Evolutionary conservation across 35 echinoderm and acorn worm species (phyloP), one percentile per base, ranked within the genome.

Genomic region (Heliocidaris erythrogramma): DNA sequence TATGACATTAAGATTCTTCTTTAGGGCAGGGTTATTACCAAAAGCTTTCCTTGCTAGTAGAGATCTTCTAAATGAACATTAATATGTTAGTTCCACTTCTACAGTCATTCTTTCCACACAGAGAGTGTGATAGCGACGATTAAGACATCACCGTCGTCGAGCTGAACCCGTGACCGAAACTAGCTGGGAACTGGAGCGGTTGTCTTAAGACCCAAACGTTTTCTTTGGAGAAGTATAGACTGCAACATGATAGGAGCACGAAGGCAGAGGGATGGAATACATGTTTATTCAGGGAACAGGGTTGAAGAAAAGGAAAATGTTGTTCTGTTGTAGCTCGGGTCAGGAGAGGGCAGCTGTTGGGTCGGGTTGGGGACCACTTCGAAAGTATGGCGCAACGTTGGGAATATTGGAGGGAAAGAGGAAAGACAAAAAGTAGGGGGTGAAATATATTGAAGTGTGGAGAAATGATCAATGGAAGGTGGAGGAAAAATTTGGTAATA

Each of bases 161-260:
- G 65, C 65, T 9, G 7, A 71, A 71, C 18, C 65, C 21, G 1
- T 27, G 65, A 78, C 65, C 65, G 65, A 78, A 78, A 78, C 65
- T 78, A 78, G 27, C 65, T 78, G 65, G 65, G 65, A 78, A n/a
- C 65, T n/a, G 27, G 27, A 78, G 65, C 17, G 27, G 65, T 78
- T 78, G 65, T 78, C 65, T 78, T 78, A 78, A 78, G 65, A 78
- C 65, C 50, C 29, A 30, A 92, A 35, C 9, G 18, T 92, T 92
- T 92, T 30, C 48, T 92, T 92, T 92, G 91, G 91, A 13, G 27
- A n/a, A 16, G 48, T n/a, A 92, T 52, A 30, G 50, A n/a, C 11
- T 92, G 91, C 16, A 92, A 92, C 49, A 59, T 92, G 91, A 92
- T 49, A 92, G 47, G 91, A 59, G 48, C 16, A 59, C 21, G 50